Evolutionary conservation across 1,140 invertebrate species (phyloP).

Genomic region (Tribolium castaneum): DNA sequence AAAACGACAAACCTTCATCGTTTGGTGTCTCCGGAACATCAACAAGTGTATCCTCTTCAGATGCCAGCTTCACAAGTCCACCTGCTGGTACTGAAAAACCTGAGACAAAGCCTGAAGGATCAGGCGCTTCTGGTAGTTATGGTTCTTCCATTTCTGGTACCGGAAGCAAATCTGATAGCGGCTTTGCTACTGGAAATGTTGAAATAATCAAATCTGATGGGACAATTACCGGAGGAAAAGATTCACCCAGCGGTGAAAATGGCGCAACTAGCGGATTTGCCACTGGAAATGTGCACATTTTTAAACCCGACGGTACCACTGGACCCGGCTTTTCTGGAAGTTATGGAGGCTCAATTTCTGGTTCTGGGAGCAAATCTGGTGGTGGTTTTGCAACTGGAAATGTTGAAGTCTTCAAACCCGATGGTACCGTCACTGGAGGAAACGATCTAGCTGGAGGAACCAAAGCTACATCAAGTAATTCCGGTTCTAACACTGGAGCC

Average conservation of each 20-base stretch:
- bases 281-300: neutral
- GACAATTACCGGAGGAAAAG: neutral
- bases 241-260: neutral
- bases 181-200: constrained; percentile 6
- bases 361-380: neutral
- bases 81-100: neutral
- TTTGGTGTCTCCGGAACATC: neutral
- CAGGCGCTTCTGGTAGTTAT: neutral
- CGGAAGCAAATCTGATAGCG: neutral
- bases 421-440: constrained; percentile 1
- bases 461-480: neutral
- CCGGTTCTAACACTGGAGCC: neutral
- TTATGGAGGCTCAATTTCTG: neutral
- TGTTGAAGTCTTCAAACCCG: constrained; percentile 12
- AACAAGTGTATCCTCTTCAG: neutral
- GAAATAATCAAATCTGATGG: neutral
- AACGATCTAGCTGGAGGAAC: neutral
- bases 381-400: constrained; percentile 25
- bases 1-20: neutral
- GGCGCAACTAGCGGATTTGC: neutral
- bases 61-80: neutral
- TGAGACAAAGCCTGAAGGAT: neutral
- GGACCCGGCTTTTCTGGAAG: neutral
- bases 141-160: neutral
- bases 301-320: neutral